A percentile compares a stretch with the other conserved stretches of the same genome.
Conservation (phyloP, 2,797 vertebrate species). For the Champsocephalus esox region DNA sequence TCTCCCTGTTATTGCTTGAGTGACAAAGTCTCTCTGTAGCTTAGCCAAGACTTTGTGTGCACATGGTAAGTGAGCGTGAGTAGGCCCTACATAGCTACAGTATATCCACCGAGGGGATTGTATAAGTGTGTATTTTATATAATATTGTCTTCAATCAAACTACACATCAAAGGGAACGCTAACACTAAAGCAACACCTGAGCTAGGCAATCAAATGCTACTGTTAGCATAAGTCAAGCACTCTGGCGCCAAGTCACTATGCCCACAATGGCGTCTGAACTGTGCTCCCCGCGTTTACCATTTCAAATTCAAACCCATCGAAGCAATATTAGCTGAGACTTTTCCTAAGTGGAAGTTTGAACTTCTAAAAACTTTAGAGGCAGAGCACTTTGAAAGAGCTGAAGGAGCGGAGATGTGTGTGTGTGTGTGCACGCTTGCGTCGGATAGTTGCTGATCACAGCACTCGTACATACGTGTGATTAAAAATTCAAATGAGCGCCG, state of each 20-base stretch:
- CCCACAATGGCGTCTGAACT: constrained; percentile 52
- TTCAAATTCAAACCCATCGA: constrained; percentile 55
- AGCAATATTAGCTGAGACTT: constrained; percentile 61
- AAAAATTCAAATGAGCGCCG: constrained; percentile 97
- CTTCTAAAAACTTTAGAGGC: constrained; percentile 72
- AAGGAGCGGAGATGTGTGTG: constrained; percentile 71
- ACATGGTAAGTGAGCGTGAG: constrained; percentile 73
- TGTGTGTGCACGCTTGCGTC: constrained; percentile 40
- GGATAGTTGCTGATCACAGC: constrained; percentile 86
- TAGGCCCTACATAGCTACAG: constrained; percentile 70
- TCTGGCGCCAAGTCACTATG: constrained; percentile 36
- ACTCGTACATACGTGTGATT: constrained; percentile 91
- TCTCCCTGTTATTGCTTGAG: constrained; percentile 85
- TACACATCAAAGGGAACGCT: constrained; percentile 73
- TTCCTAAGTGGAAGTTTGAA: constrained; percentile 71
- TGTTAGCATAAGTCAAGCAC: constrained; percentile 57
- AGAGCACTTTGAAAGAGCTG: constrained; percentile 75
- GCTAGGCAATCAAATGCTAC: constrained; percentile 49
- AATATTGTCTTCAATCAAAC: constrained; percentile 70
- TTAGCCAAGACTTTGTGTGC: constrained; percentile 83
- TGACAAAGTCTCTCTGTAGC: constrained; percentile 86
- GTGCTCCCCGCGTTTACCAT: constrained; percentile 39
- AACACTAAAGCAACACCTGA: constrained; percentile 52
- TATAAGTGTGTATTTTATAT: constrained; percentile 70
- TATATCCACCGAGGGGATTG: constrained; percentile 58